phyloP scores from a whole-genome alignment of 2,888 invertebrate species.

The Oasisia sp. region DNA sequence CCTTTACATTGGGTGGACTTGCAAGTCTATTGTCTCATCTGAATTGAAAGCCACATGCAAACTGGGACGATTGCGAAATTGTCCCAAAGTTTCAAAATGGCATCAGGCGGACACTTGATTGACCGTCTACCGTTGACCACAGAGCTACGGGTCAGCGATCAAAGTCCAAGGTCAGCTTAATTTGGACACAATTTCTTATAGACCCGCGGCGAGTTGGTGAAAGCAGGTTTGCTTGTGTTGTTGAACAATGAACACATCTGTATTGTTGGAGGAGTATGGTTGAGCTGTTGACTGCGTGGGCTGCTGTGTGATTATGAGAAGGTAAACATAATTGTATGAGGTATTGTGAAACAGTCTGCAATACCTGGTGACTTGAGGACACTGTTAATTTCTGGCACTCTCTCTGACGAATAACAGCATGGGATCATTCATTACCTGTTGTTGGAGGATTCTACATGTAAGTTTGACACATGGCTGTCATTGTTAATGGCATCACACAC shows the following conservation, averaged over 20 bases:
- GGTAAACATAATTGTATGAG: not conserved
- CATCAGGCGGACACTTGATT: too few species aligned
- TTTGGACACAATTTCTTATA: not conserved
- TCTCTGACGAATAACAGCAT: not conserved
- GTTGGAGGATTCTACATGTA: not conserved
- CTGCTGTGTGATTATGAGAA: not conserved
- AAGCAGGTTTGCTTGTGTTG: not conserved
- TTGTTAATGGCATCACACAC: not conserved
- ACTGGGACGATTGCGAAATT: too few species aligned
- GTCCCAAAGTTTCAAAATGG: too few species aligned
- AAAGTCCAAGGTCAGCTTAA: not conserved
- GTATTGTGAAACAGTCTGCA: not conserved
- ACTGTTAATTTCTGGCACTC: not conserved
- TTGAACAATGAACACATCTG: not conserved
- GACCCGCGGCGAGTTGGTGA: not conserved
- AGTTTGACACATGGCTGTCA: not conserved
- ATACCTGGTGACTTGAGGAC: not conserved
- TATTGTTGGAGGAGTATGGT: not conserved
- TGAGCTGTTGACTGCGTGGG: not conserved
- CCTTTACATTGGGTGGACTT: too few species aligned
- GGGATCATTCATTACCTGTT: not conserved
- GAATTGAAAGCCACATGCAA: too few species aligned
- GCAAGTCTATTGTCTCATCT: too few species aligned
- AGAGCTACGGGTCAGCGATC: not conserved
- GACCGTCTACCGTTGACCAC: too few species aligned